Evolutionary conservation across 2,113 vertebrate genomes (phyloP).

Genomic region (Hoplias malabaricus): DNA sequence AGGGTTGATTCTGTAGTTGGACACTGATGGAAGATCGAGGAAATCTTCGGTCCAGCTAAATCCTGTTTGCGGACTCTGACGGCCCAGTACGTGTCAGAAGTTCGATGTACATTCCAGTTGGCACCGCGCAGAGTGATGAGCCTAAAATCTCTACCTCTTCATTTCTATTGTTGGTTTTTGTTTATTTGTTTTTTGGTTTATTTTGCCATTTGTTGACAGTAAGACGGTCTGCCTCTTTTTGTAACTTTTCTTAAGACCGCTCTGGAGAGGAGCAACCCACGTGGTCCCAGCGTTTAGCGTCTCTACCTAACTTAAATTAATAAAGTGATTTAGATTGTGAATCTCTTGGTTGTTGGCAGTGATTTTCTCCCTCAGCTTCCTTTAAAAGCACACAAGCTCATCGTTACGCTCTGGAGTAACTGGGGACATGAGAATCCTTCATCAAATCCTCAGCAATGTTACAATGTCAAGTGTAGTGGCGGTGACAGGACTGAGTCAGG

Average conservation of each 20-base stretch:
- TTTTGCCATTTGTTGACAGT: slow-evolving; percentile 68
- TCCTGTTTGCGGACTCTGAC: too few relatives aligned
- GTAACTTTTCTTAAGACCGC: slow-evolving; percentile 71
- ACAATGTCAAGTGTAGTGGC: too few relatives aligned
- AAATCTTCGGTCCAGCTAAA: slow-evolving; percentile 4
- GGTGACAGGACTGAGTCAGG: too few relatives aligned
- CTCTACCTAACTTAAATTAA: slow-evolving; percentile 85
- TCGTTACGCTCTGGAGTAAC: too few relatives aligned
- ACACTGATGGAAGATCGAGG: background rate
- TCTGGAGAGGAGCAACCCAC: slow-evolving; percentile 67
- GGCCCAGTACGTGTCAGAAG: too few relatives aligned
- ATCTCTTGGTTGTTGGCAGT: background rate
- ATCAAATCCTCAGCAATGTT: too few relatives aligned
- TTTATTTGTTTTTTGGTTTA: too few relatives aligned
- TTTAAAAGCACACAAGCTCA: too few relatives aligned
- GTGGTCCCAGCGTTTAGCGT: slow-evolving; percentile 80
- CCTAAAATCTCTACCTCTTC: slow-evolving; percentile 81
- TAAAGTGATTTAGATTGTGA: slow-evolving; percentile 81
- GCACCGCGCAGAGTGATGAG: slow-evolving; percentile 71
- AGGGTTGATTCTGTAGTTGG: background rate
- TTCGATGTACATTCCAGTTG: slow-evolving; percentile 75
- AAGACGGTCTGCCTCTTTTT: slow-evolving; percentile 69
- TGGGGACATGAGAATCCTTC: too few relatives aligned
- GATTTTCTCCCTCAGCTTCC: too few relatives aligned
- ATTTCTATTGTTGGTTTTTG: slow-evolving; percentile 48